Conservation (phyloP, 2,113 vertebrate species). For the Tachysurus fulvidraco region DNA sequence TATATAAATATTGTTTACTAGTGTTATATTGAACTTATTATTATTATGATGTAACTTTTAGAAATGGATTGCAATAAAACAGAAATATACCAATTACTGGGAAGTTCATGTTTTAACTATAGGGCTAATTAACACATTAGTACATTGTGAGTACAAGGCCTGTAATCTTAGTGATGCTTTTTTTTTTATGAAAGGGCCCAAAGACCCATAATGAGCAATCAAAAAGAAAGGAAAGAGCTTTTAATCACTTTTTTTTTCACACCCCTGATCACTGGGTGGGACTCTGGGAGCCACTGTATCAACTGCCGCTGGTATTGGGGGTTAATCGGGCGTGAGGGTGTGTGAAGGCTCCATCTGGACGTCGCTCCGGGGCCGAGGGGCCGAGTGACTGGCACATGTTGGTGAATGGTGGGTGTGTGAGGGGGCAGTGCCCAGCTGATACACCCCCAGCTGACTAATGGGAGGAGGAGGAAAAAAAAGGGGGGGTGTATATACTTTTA, state of each 20-base stretch:
- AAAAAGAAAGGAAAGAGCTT: constrained; percentile 67
- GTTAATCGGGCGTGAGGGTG: constrained; percentile 93
- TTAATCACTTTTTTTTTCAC: constrained; percentile 80
- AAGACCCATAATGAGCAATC: not conserved
- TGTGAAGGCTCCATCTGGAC: constrained; percentile 95
- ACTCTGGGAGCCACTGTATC: constrained; percentile 93
- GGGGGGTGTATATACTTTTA: not conserved
- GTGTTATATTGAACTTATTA: not conserved
- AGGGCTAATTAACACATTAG: not conserved
- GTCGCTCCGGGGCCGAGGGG: constrained; percentile 61
- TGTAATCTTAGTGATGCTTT: not conserved
- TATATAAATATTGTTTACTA: not conserved
- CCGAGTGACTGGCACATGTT: constrained; percentile 49
- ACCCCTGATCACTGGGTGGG: constrained; percentile 80
- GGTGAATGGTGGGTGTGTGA: constrained; percentile 66
- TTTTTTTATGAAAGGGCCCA: not conserved
- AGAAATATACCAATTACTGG: not conserved
- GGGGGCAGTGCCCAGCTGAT: constrained; percentile 56
- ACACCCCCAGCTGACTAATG: constrained; percentile 18
- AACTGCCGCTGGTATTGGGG: constrained; percentile 89
- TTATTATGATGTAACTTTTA: not conserved
- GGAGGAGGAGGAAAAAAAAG: not conserved
- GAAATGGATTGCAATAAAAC: not conserved
- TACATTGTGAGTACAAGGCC: not conserved
- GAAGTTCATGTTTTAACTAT: not conserved